Percentiles rank a stretch among this genome's conserved stretches.
These are phyloP conservation scores for Caenorhabditis angaria DNA, from an alignment of 2,888 invertebrate species.

Conservation along the genomic window DNA sequence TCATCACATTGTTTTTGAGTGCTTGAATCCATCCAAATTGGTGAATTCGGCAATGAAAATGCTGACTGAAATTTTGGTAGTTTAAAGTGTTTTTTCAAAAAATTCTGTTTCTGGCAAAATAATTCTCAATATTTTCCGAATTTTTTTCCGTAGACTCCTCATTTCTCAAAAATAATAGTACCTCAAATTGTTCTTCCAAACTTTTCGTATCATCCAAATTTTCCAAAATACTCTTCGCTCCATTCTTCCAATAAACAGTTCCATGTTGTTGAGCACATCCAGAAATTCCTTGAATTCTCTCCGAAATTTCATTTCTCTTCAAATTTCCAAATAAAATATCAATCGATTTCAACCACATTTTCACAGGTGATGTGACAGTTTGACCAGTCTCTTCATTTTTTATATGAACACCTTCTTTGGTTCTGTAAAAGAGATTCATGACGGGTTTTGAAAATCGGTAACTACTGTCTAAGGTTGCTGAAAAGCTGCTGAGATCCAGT, in stretches of 20 bases:
- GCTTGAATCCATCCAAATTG: slow-evolving; percentile 96
- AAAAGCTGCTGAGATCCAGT: too few species aligned
- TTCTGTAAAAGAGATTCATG: slow-evolving; percentile 20
- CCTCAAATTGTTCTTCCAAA: slow-evolving; percentile 37
- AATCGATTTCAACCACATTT: slow-evolving; percentile 94
- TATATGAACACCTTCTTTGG: slow-evolving; percentile 31
- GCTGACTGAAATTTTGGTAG: slow-evolving; percentile 76
- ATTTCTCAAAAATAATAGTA: slow-evolving; percentile 8
- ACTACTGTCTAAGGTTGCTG: too few species aligned
- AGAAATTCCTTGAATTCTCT: slow-evolving; percentile 84
- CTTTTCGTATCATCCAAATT: slow-evolving; percentile 78
- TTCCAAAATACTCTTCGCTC: slow-evolving; percentile 79
- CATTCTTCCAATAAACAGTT: slow-evolving; percentile 90
- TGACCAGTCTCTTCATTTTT: slow-evolving; percentile 46
- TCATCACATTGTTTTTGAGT: slow-evolving; percentile 81
- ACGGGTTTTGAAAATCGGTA: not conserved
- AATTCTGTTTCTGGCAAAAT: too few species aligned
- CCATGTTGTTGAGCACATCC: slow-evolving; percentile 98
- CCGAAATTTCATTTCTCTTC: slow-evolving; percentile 83
- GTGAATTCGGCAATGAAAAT: slow-evolving; percentile 84
- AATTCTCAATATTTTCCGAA: too few species aligned
- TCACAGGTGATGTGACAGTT: slow-evolving; percentile 78
- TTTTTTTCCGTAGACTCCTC: too few species aligned
- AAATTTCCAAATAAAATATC: slow-evolving; percentile 86
- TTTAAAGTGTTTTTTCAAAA: too few species aligned